Evolutionary conservation across 2,113 vertebrate species (phyloP).

Genomic region (Eonycteris spelaea): DNA sequence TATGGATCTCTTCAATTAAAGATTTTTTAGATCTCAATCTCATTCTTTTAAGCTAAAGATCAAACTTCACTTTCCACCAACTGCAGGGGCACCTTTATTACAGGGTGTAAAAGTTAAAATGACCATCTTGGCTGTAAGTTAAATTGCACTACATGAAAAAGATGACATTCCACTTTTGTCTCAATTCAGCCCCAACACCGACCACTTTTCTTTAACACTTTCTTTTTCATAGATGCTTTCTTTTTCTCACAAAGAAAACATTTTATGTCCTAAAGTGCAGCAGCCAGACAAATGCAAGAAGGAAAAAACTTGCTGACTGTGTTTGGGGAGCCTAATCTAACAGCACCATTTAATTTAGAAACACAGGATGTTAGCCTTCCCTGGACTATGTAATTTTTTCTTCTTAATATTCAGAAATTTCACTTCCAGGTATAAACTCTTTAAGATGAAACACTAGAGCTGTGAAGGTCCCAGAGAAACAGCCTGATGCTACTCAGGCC

Average conservation of each 20-base stretch:
- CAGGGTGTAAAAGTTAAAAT: neutral
- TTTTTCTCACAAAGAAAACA: conserved; percentile 34
- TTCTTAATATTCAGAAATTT: conserved; percentile 36
- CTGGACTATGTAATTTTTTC: neutral
- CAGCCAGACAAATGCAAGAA: neutral
- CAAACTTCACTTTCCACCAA: conserved; percentile 44
- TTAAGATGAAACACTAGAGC: neutral
- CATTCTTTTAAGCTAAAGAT: neutral
- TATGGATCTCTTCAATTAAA: neutral
- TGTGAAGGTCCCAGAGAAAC: neutral
- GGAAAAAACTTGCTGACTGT: neutral
- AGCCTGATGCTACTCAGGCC: neutral
- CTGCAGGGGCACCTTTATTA: conserved; percentile 60
- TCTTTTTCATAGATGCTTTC: conserved; percentile 39
- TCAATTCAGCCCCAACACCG: conserved; percentile 43
- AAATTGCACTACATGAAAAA: conserved; percentile 56
- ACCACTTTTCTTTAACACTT: conserved; percentile 41
- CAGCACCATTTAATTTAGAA: neutral
- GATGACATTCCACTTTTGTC: conserved; percentile 37
- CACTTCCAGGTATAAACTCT: neutral
- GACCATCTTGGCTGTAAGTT: conserved; percentile 53
- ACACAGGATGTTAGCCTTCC: neutral
- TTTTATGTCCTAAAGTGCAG: neutral
- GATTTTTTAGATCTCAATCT: neutral
- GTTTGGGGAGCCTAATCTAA: neutral